Conservation (phyloP, 1,140 invertebrate species). For the Scaptodrosophila lebanonensis region DNA sequence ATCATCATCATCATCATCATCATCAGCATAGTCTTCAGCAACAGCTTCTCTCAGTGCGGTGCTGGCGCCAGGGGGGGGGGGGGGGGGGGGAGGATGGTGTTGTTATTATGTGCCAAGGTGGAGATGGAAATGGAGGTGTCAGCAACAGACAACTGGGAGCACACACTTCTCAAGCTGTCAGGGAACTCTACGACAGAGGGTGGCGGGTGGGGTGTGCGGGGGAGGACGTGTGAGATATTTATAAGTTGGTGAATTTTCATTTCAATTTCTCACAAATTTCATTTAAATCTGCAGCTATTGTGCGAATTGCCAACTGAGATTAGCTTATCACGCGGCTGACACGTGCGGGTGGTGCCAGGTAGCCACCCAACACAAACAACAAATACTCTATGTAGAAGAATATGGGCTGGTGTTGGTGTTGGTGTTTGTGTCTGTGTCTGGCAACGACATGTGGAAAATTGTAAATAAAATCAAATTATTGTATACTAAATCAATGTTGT, state of each 20-base stretch:
- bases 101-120: neutral
- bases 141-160: constrained; percentile 5
- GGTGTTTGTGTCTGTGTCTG: constrained; percentile 2
- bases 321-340: constrained; percentile 54
- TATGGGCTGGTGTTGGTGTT: no score
- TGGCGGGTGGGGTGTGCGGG: constrained; percentile 14
- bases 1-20: constrained; percentile 40
- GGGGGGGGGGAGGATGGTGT: no score
- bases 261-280: constrained; percentile 43
- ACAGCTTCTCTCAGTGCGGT: constrained; percentile 30
- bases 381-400: no score
- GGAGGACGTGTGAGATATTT: constrained; percentile 45
- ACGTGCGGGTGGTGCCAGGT: neutral
- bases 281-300: constrained; percentile 56
- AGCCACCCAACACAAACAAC: no score
- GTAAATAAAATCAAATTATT: constrained; percentile 39
- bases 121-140: constrained; percentile 1
- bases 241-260: constrained; percentile 68
- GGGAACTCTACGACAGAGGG: no score
- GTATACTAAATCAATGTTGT: constrained; percentile 51
- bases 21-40: constrained; percentile 51
- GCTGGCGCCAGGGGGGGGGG: no score
- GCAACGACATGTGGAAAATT: neutral
- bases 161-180: constrained; percentile 19
- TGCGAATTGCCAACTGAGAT: constrained; percentile 54